Evolutionary conservation across 2,888 invertebrate genomes (phyloP), one percentile per base, ranked within the genome.

Genomic region (Stenichneumon culpator): DNA sequence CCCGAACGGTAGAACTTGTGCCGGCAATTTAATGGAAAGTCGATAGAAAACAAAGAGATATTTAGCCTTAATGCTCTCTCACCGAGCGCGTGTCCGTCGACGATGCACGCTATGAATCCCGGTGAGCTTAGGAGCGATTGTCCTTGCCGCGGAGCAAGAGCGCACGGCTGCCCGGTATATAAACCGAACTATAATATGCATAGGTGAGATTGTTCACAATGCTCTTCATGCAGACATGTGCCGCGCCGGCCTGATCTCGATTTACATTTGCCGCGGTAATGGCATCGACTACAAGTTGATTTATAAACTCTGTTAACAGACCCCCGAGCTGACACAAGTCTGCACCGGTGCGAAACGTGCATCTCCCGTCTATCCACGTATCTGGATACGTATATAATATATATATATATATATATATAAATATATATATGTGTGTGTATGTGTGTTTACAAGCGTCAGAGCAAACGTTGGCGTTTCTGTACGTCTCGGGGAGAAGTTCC

Each of bases 251-350:
- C 70, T 80, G 86, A 86, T 84, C 84, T 70, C 86, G 84, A 87
- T 87, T 87, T 87, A 87, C 87, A 87, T 87, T 87, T 84, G 84
- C 86, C 82, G 82, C 83, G 79, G 83, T 87, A 87, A 86, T 86
- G 83, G 86, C 85, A 86, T 79, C 79, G 82, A 75, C 82, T 73
- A 75, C 81, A 65, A 83, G 75, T 87, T 87, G 87, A 87, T 87
- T 87, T 87, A 87, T 87, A 82, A 84, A 84, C 82, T 85, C 85
- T 19, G 79, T 68, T 77, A 67, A 32, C 44, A 57, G 28, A 50
- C 19, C 25, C 47, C 47, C 25, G 47, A 44, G n/a, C 19, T 65
- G 32, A 74, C 74, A 47, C 60, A n/a, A 63, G 28, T 25, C 14
- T 19, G 19, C 16, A 44, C 7, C 28, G 28, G 60, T 74, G 73